These are phyloP conservation scores for Hirtodrosophila trivittata DNA, from an alignment of 2,888 invertebrate genomes.

Conservation along the genomic window DNA sequence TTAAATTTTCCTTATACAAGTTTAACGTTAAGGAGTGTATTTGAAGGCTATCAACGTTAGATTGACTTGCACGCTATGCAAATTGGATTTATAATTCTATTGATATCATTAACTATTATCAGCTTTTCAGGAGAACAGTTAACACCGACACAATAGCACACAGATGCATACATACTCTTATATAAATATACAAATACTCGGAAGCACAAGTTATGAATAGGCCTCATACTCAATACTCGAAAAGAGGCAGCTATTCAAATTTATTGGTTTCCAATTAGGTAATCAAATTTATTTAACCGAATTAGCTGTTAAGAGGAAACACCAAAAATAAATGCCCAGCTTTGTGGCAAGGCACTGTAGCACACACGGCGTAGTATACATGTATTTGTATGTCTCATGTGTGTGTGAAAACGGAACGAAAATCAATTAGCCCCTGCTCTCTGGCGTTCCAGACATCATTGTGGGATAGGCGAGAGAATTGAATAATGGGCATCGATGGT, in stretches of 20 bases:
- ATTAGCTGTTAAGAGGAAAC: constrained; percentile 53
- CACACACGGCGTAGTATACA: constrained; percentile 35
- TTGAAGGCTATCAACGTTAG: too few relatives aligned
- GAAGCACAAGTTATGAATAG: not conserved
- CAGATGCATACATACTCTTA: not conserved
- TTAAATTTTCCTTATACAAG: too few relatives aligned
- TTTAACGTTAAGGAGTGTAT: too few relatives aligned
- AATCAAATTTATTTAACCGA: constrained; percentile 71
- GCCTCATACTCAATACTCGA: too few relatives aligned
- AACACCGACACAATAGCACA: constrained; percentile 1
- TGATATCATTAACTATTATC: too few relatives aligned
- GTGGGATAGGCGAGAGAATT: constrained; percentile 43
- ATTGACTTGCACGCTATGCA: too few relatives aligned
- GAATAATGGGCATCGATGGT: constrained; percentile 66
- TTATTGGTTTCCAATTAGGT: constrained; percentile 76
- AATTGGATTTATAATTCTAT: too few relatives aligned
- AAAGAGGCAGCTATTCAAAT: constrained; percentile 55
- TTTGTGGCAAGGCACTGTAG: constrained; percentile 7
- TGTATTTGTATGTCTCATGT: constrained; percentile 17
- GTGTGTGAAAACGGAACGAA: constrained; percentile 33
- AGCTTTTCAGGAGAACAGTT: too few relatives aligned
- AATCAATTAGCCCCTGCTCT: constrained; percentile 56
- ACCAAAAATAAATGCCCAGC: constrained; percentile 53
- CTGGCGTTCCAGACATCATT: constrained; percentile 17
- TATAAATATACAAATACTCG: constrained; percentile 25